phyloP scores from a whole-genome alignment of 2,888 invertebrate species.

The Lithophane socia region DNA sequence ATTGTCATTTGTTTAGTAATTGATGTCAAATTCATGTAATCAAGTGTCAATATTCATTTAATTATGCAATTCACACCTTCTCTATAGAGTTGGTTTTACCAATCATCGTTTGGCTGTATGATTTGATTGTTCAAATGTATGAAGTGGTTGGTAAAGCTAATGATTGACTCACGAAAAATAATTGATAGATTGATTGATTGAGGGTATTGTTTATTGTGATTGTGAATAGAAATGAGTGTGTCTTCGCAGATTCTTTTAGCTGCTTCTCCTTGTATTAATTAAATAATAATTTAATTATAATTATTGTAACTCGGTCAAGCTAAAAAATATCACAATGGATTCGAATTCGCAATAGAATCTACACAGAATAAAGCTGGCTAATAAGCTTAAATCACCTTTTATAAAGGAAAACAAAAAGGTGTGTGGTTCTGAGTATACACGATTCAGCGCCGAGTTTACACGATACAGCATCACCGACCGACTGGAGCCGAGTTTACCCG shows the following conservation, averaged over 20 bases:
- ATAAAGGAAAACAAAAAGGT: neutral
- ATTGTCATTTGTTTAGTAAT: slow-evolving; percentile 49
- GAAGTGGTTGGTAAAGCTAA: neutral
- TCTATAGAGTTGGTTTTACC: slow-evolving; percentile 3
- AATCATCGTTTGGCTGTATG: slow-evolving; percentile 3
- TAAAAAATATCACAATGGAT: neutral
- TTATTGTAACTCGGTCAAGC: neutral
- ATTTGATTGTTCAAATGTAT: slow-evolving; percentile 14
- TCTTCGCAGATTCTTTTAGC: neutral
- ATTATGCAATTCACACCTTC: slow-evolving; percentile 46
- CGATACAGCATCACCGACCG: no score
- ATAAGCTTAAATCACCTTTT: neutral
- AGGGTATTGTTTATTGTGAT: neutral
- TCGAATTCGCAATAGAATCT: neutral
- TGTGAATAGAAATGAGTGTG: neutral
- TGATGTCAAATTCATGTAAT: slow-evolving; percentile 47
- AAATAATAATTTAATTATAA: neutral
- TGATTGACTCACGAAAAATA: neutral
- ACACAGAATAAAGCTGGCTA: neutral
- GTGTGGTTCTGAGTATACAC: no score
- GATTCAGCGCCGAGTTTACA: no score
- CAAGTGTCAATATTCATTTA: slow-evolving; percentile 39
- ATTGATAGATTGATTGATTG: slow-evolving; percentile 16
- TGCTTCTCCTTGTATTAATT: neutral
- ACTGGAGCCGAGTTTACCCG: no score